Evolutionary conservation across 2,888 invertebrate genomes (phyloP).

Genomic region (Folsomia candida): DNA sequence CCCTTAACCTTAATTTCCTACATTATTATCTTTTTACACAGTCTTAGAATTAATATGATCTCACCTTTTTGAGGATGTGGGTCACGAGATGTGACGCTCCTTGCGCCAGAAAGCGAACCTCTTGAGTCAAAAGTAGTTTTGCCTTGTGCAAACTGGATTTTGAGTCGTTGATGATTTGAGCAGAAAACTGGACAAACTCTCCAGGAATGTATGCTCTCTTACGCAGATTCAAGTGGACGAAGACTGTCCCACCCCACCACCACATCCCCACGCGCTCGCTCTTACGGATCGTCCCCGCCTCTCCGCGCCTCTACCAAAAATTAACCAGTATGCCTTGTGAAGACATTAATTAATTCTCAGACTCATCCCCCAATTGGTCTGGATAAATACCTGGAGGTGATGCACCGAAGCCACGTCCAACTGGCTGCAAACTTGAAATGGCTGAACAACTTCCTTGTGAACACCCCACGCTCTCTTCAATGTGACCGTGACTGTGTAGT

Average conservation of each 20-base stretch:
- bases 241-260: slow-evolving; percentile 33
- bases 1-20: no score
- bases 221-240: slow-evolving; percentile 27
- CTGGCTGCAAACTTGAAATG: slow-evolving; percentile 29
- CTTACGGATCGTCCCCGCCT: background rate
- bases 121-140: slow-evolving; percentile 24
- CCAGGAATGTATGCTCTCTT: slow-evolving; percentile 23
- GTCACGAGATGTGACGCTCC: slow-evolving; percentile 26
- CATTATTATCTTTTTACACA: no score
- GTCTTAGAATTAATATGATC: no score
- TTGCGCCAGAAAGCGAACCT: slow-evolving; percentile 20
- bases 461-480: slow-evolving; percentile 32
- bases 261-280: slow-evolving; percentile 29
- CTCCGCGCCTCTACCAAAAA: background rate
- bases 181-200: slow-evolving; percentile 30
- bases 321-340: background rate
- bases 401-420: slow-evolving; percentile 15
- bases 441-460: slow-evolving; percentile 22
- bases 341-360: no score
- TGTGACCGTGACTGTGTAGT: slow-evolving; percentile 29
- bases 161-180: slow-evolving; percentile 36
- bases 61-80: slow-evolving; percentile 31
- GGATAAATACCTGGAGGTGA: background rate
- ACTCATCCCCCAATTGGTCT: background rate
- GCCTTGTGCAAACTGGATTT: slow-evolving; percentile 33